phyloP scores from a whole-genome alignment of 2,113 vertebrate species.

The human region GRCh38 chr17:21116501-21117000 shows the following conservation, averaged over 20 bases:
- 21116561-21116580: too few species aligned
- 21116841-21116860: conserved; percentile 51
- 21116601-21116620: too few species aligned
- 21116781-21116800: conserved; percentile 62
- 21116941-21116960: conserved; percentile 77
- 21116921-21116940: conserved; percentile 74
- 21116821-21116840: not conserved
- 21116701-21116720: too few species aligned
- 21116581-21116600: too few species aligned
- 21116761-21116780: not conserved
- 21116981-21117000: conserved; percentile 45
- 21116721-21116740: too few species aligned
- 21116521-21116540: too few species aligned
- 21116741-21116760: not conserved
- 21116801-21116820: conserved; percentile 54
- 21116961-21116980: conserved; percentile 72
- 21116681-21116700: too few species aligned
- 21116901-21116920: conserved; percentile 25
- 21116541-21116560: too few species aligned
- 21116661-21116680: too few species aligned
- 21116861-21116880: conserved; percentile 37
- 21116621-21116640: too few species aligned
- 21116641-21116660: too few species aligned
- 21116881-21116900: conserved; percentile 68
- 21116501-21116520: too few species aligned